Evolutionary conservation across 2,888 invertebrate species (phyloP), one percentile per base, ranked within the genome.

Genomic region (Onthophagus sagittarius): DNA sequence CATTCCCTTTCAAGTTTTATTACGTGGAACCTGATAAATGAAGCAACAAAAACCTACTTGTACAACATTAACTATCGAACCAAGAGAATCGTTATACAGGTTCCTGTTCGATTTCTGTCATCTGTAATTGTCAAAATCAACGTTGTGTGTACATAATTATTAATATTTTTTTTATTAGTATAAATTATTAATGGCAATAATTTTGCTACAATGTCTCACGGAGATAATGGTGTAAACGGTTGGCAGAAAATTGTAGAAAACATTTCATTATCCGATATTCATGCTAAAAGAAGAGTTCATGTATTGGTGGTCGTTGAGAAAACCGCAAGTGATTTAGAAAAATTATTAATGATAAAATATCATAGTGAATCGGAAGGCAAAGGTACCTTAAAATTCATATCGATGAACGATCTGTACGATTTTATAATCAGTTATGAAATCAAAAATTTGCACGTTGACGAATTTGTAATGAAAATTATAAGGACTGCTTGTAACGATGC

Each of bases 381-480:
- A 31, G 64, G 70, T 15, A 65, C 64, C n/a, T 39, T 73, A 63
- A 73, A 73, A 71, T 73, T 73, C 15, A 31, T 73, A 4, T 73
- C 73, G 7, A 32, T 73, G 14, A 73, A 73, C 31, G 73, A 73
- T 31, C 13, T 73, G 5, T 73, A 73, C 62, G 73, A 73, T 53
- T 73, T 73, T 31, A 71, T 73, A 39, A 73, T 73, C 39, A 73
- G 73, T 71, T 73, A 73, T n/a, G 71, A 73, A 32, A 73, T 64
- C 5, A 73, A 73, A 39, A 65, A 70, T 13, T 63, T 73, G n/a
- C 70, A 70, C 53, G 71, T 73, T 9, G 70, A 73, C 14, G 73
- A 71, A 32, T 39, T 65, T n/a, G 23, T 73, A 6, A 73, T 31
- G 65, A 33, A 32, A 7, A 31, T 73, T 62, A 62, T 73, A 31